Base-by-base conservation (phyloP, 2,888 invertebrate species). In the Kryphioiulus occultus region DNA sequence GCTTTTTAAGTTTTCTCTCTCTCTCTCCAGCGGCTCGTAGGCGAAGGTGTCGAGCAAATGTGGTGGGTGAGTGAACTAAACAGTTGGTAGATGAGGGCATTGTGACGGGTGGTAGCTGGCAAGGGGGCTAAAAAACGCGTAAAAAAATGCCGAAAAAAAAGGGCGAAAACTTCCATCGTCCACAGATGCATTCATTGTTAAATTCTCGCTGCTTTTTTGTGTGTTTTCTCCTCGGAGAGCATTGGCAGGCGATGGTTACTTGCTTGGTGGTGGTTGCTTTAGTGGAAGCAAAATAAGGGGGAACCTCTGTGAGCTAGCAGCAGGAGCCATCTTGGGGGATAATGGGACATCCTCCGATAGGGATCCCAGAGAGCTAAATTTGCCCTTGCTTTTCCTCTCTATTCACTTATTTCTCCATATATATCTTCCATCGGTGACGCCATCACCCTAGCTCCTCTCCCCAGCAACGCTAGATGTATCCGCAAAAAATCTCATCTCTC, bases 81-180 rank as follows among this genome's bases (percentile, higher is more conserved):
- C 78, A 78, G 78, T 78, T 78, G 78, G 78, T 78, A 78, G 78
- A 78, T 78, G 78, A 78, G 78, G 78, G 78, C 78, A 78, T 78
- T 78, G 78, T 26, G 78, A 78, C 78, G 78, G 78, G 78, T 78
- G 78, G 78, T 78, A 78, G 78, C 78, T n/a, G 78, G 78, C 26
- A 15, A 78, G 30, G 78, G 78, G 78, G 26, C 5, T 15, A 68
- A 26, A 26, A 68, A 68, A 78, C 26, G 12, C 5, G 30, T 30
- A 30, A 78, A 78, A 68, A 78, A 78, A 78, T 78, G 26, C 1
- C 68, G 68, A 68, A 68, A 68, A 68, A 59, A 68, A 68, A 26
- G 15, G 1, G 5, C 12, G 44, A 15, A 68, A 68, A 78, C 78
- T 78, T 78, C 30, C 78, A 78, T 78, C 78, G 22, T 78, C 78